These are phyloP conservation scores for Pagetopsis macropterus DNA, from an alignment of 2,797 vertebrate genomes.

Conservation along the genomic window DNA sequence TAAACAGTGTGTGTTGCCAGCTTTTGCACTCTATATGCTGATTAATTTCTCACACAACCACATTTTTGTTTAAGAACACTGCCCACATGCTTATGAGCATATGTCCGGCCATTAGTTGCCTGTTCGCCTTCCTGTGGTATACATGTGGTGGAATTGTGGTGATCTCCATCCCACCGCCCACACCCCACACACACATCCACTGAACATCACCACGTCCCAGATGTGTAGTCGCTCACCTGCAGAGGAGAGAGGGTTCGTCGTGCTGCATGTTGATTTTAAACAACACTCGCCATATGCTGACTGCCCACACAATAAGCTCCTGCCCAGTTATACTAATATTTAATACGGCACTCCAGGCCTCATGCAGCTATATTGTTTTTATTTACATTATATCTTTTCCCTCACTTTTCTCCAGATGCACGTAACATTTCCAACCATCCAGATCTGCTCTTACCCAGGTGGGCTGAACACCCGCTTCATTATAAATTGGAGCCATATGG, in stretches of 20 bases:
- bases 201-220: constrained; percentile 18
- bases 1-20: constrained; percentile 16
- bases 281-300: constrained; percentile 5
- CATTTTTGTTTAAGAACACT: constrained; percentile 22
- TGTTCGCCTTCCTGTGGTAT: constrained; percentile 27
- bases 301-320: constrained; percentile 31
- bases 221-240: constrained; percentile 32
- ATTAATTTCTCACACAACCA: constrained; percentile 4
- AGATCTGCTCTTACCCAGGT: no score
- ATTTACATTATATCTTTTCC: no score
- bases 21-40: not conserved
- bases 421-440: no score
- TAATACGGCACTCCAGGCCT: not conserved
- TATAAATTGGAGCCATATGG: no score
- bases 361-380: no score
- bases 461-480: no score
- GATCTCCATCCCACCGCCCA: constrained; percentile 39
- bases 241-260: constrained; percentile 13
- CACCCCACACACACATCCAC: constrained; percentile 11
- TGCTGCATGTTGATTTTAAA: constrained; percentile 46
- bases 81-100: constrained; percentile 16
- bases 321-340: constrained; percentile 17
- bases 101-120: constrained; percentile 37
- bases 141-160: constrained; percentile 25
- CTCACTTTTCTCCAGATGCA: no score